A percentile compares a stretch with the other conserved stretches of the same genome.
These are phyloP conservation scores for Actinostola sp. DNA, from an alignment of 92 coral and sea anemone species.

Conservation along the genomic window DNA sequence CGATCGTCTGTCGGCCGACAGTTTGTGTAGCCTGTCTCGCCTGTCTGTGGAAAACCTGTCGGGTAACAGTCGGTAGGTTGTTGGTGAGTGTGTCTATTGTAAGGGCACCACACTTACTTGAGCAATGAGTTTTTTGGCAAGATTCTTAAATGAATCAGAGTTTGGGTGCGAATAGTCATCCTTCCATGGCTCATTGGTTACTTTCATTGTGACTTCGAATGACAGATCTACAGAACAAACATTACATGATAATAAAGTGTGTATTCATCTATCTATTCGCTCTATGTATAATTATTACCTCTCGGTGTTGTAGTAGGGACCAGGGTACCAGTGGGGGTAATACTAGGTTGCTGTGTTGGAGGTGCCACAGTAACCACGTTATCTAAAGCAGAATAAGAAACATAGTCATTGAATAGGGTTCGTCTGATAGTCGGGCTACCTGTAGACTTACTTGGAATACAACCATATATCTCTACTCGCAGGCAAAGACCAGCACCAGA, in stretches of 20 bases:
- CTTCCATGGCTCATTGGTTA: constrained; percentile 67
- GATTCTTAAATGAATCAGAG: constrained; percentile 49
- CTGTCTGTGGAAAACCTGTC: too few relatives aligned
- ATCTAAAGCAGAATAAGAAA: constrained; percentile 19
- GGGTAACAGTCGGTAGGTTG: too few relatives aligned
- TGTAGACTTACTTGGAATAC: constrained; percentile 58
- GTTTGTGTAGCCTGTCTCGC: too few relatives aligned
- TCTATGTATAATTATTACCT: neutral
- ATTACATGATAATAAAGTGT: neutral
- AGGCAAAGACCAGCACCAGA: constrained; percentile 38
- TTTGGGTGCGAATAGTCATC: constrained; percentile 55
- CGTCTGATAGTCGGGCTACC: too few relatives aligned
- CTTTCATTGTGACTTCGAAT: constrained; percentile 62
- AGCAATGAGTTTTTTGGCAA: constrained; percentile 44
- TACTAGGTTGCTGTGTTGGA: constrained; percentile 17
- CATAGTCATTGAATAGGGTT: too few relatives aligned
- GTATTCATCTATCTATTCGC: too few relatives aligned
- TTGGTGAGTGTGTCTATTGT: too few relatives aligned
- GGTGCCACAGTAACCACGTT: too few relatives aligned
- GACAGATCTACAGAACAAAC: constrained; percentile 32
- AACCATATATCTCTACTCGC: constrained; percentile 65
- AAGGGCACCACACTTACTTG: constrained; percentile 40
- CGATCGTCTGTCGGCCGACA: too few relatives aligned
- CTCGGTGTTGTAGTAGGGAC: constrained; percentile 21
- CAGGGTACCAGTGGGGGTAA: constrained; percentile 5